Conservation (phyloP, 2,888 invertebrate genomes). For the Poecilobothrus nobilitatus region DNA sequence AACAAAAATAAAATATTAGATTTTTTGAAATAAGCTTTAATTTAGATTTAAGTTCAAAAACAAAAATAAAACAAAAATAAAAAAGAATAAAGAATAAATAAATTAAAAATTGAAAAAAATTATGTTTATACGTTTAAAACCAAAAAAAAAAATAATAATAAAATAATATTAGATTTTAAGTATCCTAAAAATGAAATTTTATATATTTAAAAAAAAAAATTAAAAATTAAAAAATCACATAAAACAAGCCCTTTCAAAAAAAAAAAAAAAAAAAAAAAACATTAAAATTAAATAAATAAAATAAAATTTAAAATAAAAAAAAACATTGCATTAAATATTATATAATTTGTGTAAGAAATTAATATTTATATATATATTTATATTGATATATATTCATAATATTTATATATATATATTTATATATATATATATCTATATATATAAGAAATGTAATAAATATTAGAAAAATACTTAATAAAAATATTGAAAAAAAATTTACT, state of each 20-base stretch:
- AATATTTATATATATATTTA: too few relatives aligned
- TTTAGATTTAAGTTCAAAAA: neutral
- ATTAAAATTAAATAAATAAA: neutral
- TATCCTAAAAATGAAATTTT: neutral
- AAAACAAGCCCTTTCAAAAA: neutral
- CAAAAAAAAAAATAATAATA: neutral
- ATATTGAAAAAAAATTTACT: neutral
- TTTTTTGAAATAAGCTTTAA: constrained; percentile 2
- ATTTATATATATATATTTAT: too few relatives aligned
- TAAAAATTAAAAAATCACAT: neutral
- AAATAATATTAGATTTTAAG: neutral
- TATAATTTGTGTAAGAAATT: neutral
- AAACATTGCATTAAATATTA: neutral
- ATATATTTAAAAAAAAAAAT: neutral
- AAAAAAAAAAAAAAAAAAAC: neutral
- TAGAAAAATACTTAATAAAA: neutral
- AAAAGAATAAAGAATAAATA: neutral
- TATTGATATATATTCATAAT: too few relatives aligned
- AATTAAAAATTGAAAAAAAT: neutral
- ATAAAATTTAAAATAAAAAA: too few relatives aligned
- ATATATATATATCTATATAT: too few relatives aligned
- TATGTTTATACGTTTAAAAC: neutral
- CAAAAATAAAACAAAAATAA: neutral
- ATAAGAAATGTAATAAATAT: too few relatives aligned
- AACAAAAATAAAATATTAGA: neutral